phyloP scores from a whole-genome alignment of 2,797 vertebrate species.

The Bradypodion pumilum region DNA sequence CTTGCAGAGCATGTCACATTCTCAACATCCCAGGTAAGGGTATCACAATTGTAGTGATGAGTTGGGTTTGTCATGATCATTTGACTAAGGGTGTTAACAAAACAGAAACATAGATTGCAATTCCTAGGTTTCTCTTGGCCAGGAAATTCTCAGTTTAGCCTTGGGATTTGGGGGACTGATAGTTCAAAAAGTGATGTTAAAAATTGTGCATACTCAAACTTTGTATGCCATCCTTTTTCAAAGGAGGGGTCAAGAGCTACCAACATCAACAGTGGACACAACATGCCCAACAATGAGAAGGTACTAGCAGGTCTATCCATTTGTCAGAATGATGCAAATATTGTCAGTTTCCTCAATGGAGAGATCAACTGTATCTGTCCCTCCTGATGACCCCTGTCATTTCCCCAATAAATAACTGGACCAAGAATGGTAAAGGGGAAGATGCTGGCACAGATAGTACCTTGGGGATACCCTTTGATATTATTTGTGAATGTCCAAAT shows the following conservation, averaged over 20 bases:
- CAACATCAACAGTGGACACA: not conserved
- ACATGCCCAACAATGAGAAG: not conserved
- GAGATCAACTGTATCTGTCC: too few species aligned
- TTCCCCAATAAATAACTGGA: not conserved
- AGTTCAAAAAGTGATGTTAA: too few species aligned
- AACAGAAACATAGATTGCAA: not conserved
- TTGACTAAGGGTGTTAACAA: not conserved
- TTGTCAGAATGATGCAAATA: not conserved
- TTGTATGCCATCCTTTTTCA: not conserved
- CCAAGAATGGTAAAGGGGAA: not conserved
- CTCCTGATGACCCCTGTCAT: not conserved
- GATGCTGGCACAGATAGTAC: not conserved
- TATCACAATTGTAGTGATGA: not conserved
- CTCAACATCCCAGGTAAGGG: not conserved
- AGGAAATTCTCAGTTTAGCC: too few species aligned
- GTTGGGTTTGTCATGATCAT: not conserved
- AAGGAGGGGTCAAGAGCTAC: not conserved
- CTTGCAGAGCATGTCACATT: not conserved
- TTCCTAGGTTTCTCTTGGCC: too few species aligned
- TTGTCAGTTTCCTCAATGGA: not conserved
- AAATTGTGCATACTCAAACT: not conserved
- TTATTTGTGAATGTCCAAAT: not conserved
- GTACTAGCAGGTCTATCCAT: not conserved
- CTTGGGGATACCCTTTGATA: not conserved
- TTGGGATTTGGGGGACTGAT: too few species aligned